A percentile compares a stretch with the other conserved stretches of the same genome.
Conservation (phyloP, 2,888 invertebrate genomes). For the Nebria brevicollis region DNA sequence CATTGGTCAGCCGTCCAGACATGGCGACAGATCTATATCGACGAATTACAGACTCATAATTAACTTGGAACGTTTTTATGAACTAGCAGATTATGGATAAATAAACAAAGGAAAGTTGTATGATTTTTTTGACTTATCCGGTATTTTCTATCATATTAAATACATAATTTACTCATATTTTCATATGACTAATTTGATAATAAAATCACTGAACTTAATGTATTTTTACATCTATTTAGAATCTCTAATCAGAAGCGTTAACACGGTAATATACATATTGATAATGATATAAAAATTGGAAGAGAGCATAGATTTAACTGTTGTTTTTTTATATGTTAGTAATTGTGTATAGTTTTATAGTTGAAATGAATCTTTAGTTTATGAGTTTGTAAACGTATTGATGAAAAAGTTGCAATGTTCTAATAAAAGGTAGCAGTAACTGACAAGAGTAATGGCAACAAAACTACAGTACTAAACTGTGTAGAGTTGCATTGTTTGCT, state of each 20-base stretch:
- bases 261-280: no score
- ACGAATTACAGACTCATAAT: constrained; percentile 21
- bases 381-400: no score
- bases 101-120: constrained; percentile 36
- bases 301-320: no score
- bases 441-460: not conserved
- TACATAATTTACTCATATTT: not conserved
- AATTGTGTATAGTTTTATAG: no score
- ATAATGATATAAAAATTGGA: no score
- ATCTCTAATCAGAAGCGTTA: no score
- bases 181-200: not conserved
- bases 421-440: no score
- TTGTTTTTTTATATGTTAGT: no score
- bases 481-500: not conserved
- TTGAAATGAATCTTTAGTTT: no score
- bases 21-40: constrained; percentile 16
- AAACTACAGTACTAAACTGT: not conserved
- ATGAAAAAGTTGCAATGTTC: no score
- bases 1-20: not conserved
- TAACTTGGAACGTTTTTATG: constrained; percentile 38
- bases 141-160: constrained; percentile 12
- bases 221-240: no score
- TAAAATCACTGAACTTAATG: no score
- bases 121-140: constrained; percentile 17
- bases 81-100: constrained; percentile 37